phyloP scores from a whole-genome alignment of 1,140 invertebrate genomes.

The Wiebesia pumilae region DNA sequence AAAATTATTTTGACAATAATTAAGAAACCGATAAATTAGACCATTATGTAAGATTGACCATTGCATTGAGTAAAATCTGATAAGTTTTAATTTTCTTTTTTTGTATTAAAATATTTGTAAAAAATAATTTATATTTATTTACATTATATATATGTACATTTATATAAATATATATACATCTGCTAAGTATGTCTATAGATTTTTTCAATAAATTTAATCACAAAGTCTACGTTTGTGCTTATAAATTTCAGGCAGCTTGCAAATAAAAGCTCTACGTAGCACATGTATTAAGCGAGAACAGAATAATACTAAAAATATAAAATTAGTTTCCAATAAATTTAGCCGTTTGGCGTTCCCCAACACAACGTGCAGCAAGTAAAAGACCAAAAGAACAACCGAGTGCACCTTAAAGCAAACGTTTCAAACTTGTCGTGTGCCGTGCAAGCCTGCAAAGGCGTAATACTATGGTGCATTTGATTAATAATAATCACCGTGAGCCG shows the following conservation, averaged over 20 bases:
- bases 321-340: not conserved
- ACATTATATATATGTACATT: no score
- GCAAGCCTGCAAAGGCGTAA: slow-evolving; percentile 7
- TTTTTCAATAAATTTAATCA: not conserved
- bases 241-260: not conserved
- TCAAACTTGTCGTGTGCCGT: not conserved
- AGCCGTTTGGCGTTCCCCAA: not conserved
- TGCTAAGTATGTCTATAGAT: not conserved
- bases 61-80: not conserved
- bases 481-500: slow-evolving; percentile 13
- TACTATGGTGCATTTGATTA: slow-evolving; percentile 30
- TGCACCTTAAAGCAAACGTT: not conserved
- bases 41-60: no score
- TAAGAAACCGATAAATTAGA: no score
- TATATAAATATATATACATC: not conserved
- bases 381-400: not conserved
- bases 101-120: no score
- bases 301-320: not conserved
- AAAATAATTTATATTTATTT: no score
- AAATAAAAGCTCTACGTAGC: not conserved
- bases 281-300: no score
- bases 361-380: not conserved
- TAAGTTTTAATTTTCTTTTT: no score
- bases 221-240: not conserved
- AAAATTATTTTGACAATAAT: no score